Conservation (phyloP, 2,797 vertebrate genomes). For the Gastrophryne carolinensis region DNA sequence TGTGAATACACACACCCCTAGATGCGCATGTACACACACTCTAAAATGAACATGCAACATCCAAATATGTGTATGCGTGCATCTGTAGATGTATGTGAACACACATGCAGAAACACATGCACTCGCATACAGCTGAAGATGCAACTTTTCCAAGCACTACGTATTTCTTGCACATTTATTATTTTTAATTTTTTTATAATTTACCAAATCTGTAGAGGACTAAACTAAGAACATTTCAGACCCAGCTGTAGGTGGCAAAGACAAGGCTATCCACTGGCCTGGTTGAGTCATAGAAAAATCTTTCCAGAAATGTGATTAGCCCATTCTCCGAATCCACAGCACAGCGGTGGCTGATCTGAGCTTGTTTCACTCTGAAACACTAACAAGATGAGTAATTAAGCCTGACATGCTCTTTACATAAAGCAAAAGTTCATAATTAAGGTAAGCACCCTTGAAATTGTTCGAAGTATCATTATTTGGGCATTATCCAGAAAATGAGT, state of each 20-base stretch:
- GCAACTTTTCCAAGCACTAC: no score
- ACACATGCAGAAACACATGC: no score
- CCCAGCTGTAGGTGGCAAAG: background rate
- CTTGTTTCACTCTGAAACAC: conserved; percentile 32
- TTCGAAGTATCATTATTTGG: conserved; percentile 44
- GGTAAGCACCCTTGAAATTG: conserved; percentile 51
- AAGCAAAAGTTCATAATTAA: conserved; percentile 53
- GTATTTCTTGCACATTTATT: no score
- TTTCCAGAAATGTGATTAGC: conserved; percentile 6
- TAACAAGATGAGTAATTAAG: conserved; percentile 41
- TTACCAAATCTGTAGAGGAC: no score
- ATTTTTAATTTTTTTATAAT: no score
- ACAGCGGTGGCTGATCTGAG: background rate
- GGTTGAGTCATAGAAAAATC: conserved; percentile 17
- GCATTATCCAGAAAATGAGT: conserved; percentile 53
- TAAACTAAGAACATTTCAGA: no score
- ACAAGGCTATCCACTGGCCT: background rate
- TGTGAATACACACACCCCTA: no score
- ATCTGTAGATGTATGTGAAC: no score
- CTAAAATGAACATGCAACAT: no score
- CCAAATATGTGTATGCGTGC: no score
- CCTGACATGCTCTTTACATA: conserved; percentile 12
- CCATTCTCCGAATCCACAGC: conserved; percentile 14
- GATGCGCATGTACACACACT: no score
- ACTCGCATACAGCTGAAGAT: no score